Percentiles rank a stretch among this genome's conserved stretches.
Evolutionary conservation across 1,140 invertebrate genomes (phyloP).

Genomic region (Acromyrmex echinatior): DNA sequence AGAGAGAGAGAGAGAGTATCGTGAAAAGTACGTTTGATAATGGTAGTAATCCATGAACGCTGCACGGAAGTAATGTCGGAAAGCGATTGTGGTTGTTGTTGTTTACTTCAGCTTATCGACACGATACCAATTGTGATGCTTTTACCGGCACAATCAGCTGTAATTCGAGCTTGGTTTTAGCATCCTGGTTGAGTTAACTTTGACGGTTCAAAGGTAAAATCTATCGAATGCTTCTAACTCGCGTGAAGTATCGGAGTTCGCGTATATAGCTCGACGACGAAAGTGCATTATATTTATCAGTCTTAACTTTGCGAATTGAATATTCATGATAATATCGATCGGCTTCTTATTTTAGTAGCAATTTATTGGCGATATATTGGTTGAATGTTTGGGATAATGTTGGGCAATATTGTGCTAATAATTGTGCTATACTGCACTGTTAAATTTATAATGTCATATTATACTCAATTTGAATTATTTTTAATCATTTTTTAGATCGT

Average conservation of each 20-base stretch:
- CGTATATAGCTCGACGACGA: constrained; percentile 1
- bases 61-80: constrained; percentile 8
- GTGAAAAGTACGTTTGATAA: background rate
- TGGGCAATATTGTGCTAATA: too few species aligned
- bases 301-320: background rate
- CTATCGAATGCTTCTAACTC: constrained; percentile 13
- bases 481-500: too few species aligned
- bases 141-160: background rate
- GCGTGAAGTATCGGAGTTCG: constrained; percentile 9
- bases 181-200: constrained; percentile 26
- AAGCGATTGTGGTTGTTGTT: constrained; percentile 23
- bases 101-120: constrained; percentile 47
- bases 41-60: background rate
- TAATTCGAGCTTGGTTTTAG: constrained; percentile 42
- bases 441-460: too few species aligned
- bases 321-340: constrained; percentile 21
- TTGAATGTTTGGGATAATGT: too few species aligned
- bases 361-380: too few species aligned
- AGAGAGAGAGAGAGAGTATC: background rate
- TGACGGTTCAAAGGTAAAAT: constrained; percentile 47
- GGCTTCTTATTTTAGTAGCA: background rate
- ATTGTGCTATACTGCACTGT: too few species aligned
- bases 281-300: background rate
- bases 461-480: too few species aligned
- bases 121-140: constrained; percentile 31